Percentiles rank a stretch among this genome's conserved stretches.
Evolutionary conservation across 2,797 vertebrate species (phyloP).

Genomic region (Alcedo atthis): DNA sequence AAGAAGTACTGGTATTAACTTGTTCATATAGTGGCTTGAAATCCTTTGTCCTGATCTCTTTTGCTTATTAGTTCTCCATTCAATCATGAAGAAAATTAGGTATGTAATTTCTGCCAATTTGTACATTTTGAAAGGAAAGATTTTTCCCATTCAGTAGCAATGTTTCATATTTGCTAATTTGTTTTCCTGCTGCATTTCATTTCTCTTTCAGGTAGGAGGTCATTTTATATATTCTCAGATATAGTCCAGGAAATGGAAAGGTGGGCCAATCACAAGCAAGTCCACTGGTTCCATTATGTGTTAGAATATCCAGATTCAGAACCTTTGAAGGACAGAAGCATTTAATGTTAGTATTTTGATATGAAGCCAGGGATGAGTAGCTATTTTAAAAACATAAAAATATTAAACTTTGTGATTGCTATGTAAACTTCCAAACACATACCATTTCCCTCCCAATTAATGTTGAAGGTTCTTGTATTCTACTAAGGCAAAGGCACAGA

Average conservation of each 20-base stretch:
- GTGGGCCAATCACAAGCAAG: not conserved
- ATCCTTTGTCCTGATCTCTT: not conserved
- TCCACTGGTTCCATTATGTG: not conserved
- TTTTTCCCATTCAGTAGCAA: not conserved
- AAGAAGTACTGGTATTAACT: not conserved
- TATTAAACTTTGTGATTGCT: not conserved
- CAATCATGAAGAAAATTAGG: not conserved
- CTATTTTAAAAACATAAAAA: constrained; percentile 29
- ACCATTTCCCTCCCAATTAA: constrained; percentile 36
- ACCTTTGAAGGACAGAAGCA: not conserved
- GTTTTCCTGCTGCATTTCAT: not conserved
- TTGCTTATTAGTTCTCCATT: not conserved
- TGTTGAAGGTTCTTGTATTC: constrained; percentile 17
- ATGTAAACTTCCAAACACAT: not conserved
- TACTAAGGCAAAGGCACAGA: constrained; percentile 8
- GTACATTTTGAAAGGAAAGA: not conserved
- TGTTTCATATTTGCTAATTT: not conserved
- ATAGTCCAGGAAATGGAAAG: not conserved
- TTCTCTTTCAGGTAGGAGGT: not conserved
- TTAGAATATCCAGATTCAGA: constrained; percentile 5
- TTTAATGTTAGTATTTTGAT: constrained; percentile 27
- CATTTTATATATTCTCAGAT: not conserved
- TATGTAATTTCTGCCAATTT: not conserved
- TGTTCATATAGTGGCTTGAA: not conserved
- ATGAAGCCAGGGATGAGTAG: not conserved